Conservation (phyloP, 2,888 invertebrate species). For the Isotomurus palustris region DNA sequence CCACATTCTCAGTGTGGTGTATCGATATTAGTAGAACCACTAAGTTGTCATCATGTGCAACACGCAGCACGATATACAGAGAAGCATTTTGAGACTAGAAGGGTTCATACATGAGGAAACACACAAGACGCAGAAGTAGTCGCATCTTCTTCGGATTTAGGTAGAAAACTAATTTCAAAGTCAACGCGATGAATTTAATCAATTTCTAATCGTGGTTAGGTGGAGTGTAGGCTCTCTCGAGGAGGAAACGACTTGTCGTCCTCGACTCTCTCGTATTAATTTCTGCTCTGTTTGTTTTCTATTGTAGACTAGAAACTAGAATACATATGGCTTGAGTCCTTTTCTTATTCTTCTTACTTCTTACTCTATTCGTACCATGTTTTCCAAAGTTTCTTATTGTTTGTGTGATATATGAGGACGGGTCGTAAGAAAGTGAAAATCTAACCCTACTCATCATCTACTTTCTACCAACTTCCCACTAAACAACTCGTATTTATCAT, state of each 20-base stretch:
- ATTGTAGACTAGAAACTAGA: background rate
- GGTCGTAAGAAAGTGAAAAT: conserved; percentile 7
- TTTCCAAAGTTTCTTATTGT: conserved; percentile 16
- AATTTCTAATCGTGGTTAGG: conserved; percentile 5
- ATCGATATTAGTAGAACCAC: too few relatives aligned
- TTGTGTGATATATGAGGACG: conserved; percentile 10
- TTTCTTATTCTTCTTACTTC: background rate
- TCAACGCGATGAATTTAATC: conserved; percentile 5
- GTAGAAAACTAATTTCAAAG: conserved; percentile 5
- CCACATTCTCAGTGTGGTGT: too few relatives aligned
- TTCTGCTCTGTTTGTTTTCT: conserved; percentile 13
- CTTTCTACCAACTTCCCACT: conserved; percentile 7
- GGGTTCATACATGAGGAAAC: too few relatives aligned
- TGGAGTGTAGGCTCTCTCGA: too few relatives aligned
- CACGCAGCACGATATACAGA: too few relatives aligned
- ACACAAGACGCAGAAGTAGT: too few relatives aligned
- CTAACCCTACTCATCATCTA: conserved; percentile 11
- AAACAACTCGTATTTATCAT: conserved; percentile 14
- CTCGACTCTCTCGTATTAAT: conserved; percentile 4
- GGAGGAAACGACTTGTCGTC: background rate
- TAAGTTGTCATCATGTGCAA: too few relatives aligned
- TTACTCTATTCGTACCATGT: conserved; percentile 2
- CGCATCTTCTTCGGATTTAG: too few relatives aligned
- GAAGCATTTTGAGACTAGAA: too few relatives aligned
- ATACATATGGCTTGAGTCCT: background rate